phyloP scores from a whole-genome alignment of 2,797 vertebrate genomes.

The Pseudochaenichthys georgianus region DNA sequence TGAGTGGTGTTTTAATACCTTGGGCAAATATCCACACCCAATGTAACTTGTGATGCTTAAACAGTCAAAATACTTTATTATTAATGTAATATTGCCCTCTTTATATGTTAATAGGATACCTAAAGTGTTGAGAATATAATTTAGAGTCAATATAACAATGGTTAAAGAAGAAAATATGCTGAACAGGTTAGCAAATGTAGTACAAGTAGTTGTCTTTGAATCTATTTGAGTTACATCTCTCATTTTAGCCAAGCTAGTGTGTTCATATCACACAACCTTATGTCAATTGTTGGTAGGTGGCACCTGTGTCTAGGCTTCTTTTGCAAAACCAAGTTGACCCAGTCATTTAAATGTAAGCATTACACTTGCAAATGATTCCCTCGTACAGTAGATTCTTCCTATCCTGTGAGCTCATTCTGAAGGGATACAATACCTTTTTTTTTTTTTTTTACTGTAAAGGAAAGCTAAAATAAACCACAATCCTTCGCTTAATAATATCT shows the following conservation, averaged over 20 bases:
- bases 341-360: neutral
- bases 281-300: neutral
- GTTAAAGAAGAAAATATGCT: neutral
- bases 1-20: conserved; percentile 27
- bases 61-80: neutral
- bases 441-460: neutral
- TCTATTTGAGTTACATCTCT: neutral
- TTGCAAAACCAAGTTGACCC: neutral
- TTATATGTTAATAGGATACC: neutral
- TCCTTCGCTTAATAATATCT: neutral
- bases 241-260: neutral
- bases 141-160: neutral
- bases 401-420: neutral
- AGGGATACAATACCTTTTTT: neutral
- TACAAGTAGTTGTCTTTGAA: neutral
- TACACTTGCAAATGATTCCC: neutral
- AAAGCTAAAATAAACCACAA: neutral
- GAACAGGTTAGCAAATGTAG: conserved; percentile 2
- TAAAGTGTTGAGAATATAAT: neutral
- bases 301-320: neutral
- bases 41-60: conserved; percentile 10
- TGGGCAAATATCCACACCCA: conserved; percentile 35
- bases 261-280: neutral
- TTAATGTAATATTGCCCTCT: neutral
- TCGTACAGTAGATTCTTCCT: neutral